Evolutionary conservation across 2,113 vertebrate genomes (phyloP).

Genomic region (Callaeas wilsoni): DNA sequence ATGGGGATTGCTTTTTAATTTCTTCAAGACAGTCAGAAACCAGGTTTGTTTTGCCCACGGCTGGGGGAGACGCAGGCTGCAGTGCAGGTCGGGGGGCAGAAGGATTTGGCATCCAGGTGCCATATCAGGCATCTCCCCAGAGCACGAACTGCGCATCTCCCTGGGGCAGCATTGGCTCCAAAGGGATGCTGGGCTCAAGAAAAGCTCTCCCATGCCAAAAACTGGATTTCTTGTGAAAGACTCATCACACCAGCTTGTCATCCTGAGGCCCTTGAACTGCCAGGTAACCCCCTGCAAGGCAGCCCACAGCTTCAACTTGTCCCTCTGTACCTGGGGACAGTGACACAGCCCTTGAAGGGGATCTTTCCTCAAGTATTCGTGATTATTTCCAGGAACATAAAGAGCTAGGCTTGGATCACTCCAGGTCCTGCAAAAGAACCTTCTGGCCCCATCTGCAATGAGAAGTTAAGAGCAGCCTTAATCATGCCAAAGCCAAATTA

Average conservation of each 20-base stretch:
- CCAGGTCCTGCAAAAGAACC: neutral
- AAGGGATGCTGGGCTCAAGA: neutral
- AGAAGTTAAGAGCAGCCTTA: neutral
- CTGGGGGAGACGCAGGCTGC: fast-evolving
- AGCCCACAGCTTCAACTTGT: neutral
- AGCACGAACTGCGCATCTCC: fast-evolving
- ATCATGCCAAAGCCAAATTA: neutral
- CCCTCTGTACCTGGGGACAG: neutral
- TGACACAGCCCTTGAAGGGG: neutral
- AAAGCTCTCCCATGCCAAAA: neutral
- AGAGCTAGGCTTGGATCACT: neutral
- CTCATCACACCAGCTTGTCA: neutral
- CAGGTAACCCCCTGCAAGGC: neutral
- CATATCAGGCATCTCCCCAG: neutral
- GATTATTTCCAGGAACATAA: neutral
- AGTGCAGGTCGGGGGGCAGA: neutral
- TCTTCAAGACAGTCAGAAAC: neutral
- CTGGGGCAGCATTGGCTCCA: neutral
- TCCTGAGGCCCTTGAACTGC: neutral
- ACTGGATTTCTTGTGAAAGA: neutral
- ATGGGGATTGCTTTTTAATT: neutral
- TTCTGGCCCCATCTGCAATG: neutral
- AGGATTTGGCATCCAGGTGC: neutral
- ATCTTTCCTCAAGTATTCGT: neutral
- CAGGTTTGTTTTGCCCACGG: neutral